A percentile compares a stretch with the other conserved stretches of the same genome.
phyloP scores from a whole-genome alignment of 1,140 invertebrate genomes.

The Antheraea mylitta region DNA sequence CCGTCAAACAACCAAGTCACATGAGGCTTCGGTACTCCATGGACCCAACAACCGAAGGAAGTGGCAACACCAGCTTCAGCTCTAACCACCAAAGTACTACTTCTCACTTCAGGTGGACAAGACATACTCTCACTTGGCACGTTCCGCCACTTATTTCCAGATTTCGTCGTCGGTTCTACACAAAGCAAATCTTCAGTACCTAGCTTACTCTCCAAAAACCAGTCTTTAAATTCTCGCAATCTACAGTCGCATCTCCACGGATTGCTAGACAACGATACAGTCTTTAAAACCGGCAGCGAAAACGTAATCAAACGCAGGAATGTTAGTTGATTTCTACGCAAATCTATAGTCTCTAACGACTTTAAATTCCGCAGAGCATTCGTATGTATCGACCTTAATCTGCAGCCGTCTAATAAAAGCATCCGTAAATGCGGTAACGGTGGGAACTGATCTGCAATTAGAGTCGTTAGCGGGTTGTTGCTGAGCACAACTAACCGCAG shows the following conservation, averaged over 20 bases:
- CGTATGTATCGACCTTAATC: slow-evolving; percentile 84
- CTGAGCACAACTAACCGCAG: slow-evolving; percentile 85
- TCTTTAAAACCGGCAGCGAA: slow-evolving; percentile 82
- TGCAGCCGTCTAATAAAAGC: slow-evolving; percentile 88
- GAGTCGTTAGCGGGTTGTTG: slow-evolving; percentile 84
- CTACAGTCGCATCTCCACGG: slow-evolving; percentile 94
- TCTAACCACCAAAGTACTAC: slow-evolving; percentile 66
- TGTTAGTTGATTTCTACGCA: slow-evolving; percentile 72
- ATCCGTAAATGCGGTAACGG: slow-evolving; percentile 85
- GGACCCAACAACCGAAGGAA: slow-evolving; percentile 89
- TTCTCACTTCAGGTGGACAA: slow-evolving; percentile 67
- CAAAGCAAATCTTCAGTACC: slow-evolving; percentile 69
- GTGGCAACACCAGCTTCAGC: slow-evolving; percentile 65
- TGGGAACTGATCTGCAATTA: slow-evolving; percentile 86
- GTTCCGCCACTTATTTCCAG: slow-evolving; percentile 67
- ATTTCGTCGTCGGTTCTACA: slow-evolving; percentile 60
- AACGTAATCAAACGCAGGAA: slow-evolving; percentile 71
- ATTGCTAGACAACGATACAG: slow-evolving; percentile 90
- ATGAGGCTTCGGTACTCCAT: slow-evolving; percentile 90
- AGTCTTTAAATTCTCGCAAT: slow-evolving; percentile 88
- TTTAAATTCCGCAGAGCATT: slow-evolving; percentile 80
- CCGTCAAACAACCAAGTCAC: slow-evolving; percentile 92
- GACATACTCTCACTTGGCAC: slow-evolving; percentile 65
- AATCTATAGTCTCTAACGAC: slow-evolving; percentile 71
- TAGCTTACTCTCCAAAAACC: slow-evolving; percentile 84